Conservation (phyloP, 2,113 vertebrate species). For the Agapornis roseicollis region DNA sequence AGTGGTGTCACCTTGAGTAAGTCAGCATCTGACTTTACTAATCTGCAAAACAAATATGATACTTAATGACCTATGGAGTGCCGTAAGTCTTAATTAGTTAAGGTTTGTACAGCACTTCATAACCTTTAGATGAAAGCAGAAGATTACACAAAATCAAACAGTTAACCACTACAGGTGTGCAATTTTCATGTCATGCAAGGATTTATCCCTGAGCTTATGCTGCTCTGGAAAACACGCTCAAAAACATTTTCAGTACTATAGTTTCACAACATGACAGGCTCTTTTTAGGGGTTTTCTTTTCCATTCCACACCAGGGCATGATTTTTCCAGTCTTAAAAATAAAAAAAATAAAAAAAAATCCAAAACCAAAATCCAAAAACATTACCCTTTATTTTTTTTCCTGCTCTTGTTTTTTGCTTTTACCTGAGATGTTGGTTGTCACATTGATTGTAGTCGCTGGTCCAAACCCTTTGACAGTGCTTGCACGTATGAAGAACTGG, state of each 20-base stretch:
- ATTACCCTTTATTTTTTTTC: too few species aligned
- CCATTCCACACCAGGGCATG: too few species aligned
- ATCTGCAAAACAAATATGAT: background rate
- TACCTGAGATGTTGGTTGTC: conserved; percentile 98
- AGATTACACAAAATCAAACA: background rate
- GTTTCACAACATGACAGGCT: background rate
- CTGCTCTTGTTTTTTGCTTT: background rate
- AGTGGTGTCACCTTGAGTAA: background rate
- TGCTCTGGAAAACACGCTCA: background rate
- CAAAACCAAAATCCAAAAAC: too few species aligned
- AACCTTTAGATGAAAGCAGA: background rate
- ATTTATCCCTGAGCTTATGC: background rate
- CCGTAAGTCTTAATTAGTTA: background rate
- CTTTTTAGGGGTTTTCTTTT: background rate
- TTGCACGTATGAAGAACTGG: conserved; percentile 92
- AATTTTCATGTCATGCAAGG: background rate
- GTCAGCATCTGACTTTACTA: background rate
- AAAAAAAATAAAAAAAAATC: too few species aligned
- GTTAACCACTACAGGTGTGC: background rate
- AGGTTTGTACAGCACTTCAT: background rate
- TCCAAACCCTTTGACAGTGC: conserved; percentile 94
- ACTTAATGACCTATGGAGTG: background rate
- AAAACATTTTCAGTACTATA: background rate
- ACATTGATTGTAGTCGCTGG: conserved; percentile 89
- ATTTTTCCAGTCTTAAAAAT: background rate